These are phyloP conservation scores for Plebejus argus DNA, from an alignment of 2,888 invertebrate species.

Conservation along the genomic window DNA sequence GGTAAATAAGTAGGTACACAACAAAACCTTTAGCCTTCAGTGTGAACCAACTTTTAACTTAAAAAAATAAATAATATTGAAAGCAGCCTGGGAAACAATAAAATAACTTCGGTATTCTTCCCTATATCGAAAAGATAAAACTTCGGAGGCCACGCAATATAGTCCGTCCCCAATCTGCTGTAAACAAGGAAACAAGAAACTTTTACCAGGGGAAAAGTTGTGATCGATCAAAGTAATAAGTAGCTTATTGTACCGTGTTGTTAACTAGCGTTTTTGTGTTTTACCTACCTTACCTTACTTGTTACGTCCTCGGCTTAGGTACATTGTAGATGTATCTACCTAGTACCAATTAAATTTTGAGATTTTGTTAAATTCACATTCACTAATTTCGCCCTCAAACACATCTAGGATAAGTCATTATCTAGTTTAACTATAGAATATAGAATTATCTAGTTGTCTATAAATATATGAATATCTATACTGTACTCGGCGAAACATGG, in stretches of 20 bases:
- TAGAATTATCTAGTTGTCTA: no score
- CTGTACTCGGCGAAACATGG: no score
- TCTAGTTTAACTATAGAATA: no score
- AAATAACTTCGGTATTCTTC: not conserved
- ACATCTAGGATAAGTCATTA: no score
- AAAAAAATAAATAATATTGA: not conserved
- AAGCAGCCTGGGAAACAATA: not conserved
- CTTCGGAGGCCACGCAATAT: slow-evolving; percentile 2
- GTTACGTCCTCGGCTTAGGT: not conserved
- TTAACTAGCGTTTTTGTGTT: not conserved
- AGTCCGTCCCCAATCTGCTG: not conserved
- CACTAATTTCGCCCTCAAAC: no score
- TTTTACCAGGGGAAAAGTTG: not conserved
- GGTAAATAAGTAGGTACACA: no score
- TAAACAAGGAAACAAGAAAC: slow-evolving; percentile 6
- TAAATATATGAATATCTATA: not conserved
- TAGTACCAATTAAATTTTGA: not conserved
- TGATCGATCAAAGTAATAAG: slow-evolving; percentile 17
- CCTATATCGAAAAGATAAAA: not conserved
- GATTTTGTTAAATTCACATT: no score
- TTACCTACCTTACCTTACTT: not conserved
- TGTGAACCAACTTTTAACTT: not conserved
- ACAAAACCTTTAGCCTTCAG: no score
- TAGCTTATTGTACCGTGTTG: not conserved
- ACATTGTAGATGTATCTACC: not conserved